A percentile compares a stretch with the other conserved stretches of the same genome.
These are phyloP conservation scores for Drosophila nasuta DNA, from an alignment of 1,140 invertebrate species.

Conservation along the genomic window DNA sequence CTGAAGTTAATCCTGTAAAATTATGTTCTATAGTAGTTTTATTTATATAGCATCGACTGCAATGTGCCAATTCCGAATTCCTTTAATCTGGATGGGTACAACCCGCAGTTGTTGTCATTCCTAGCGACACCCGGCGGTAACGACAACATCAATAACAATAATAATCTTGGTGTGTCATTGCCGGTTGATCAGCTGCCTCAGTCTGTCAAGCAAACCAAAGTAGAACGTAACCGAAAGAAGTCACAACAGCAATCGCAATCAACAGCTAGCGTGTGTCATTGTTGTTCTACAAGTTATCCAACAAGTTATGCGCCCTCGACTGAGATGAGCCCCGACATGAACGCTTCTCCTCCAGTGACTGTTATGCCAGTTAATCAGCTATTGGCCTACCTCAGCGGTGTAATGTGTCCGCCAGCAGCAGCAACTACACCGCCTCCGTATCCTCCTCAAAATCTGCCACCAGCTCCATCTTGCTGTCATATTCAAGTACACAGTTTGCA, in stretches of 20 bases:
- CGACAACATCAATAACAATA: neutral
- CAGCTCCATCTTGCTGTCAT: conserved; percentile 20
- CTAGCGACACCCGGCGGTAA: neutral
- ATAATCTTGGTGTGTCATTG: neutral
- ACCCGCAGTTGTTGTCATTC: conserved; percentile 20
- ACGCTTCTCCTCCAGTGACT: neutral
- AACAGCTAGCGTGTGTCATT: neutral
- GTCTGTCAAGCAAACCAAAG: neutral
- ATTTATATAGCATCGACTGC: conserved; percentile 55
- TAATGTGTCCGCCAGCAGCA: conserved; percentile 13
- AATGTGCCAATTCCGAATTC: conserved; percentile 58
- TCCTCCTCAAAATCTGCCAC: neutral
- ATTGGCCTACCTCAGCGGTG: conserved; percentile 1
- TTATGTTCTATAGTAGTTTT: too few relatives aligned
- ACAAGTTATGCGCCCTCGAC: neutral
- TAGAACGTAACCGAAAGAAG: neutral
- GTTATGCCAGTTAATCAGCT: conserved; percentile 1
- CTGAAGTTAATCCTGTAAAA: neutral
- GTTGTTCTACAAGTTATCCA: neutral
- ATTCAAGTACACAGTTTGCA: conserved; percentile 16
- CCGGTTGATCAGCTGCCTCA: neutral
- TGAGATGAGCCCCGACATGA: neutral
- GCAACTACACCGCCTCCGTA: neutral
- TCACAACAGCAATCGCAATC: neutral
- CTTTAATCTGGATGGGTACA: conserved; percentile 49